Percentiles rank a stretch among this genome's conserved stretches.
phyloP scores from a whole-genome alignment of 2,113 vertebrate genomes.

The Murina feae region DNA sequence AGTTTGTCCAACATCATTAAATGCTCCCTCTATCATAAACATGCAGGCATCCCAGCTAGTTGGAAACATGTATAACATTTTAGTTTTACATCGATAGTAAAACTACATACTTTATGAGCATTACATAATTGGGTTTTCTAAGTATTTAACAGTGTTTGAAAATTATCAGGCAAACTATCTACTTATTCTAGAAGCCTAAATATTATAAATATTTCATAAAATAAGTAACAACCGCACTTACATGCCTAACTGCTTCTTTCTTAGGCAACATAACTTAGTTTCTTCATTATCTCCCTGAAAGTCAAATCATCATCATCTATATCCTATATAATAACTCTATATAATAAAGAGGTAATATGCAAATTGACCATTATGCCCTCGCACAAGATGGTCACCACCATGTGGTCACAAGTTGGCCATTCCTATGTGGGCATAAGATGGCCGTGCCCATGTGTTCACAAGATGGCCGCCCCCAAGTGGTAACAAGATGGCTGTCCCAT shows the following conservation, averaged over 20 bases:
- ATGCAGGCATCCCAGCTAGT: constrained; percentile 73
- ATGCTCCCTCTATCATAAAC: constrained; percentile 76
- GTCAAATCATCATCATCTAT: not conserved
- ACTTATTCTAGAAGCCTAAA: not conserved
- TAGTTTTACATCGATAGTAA: constrained; percentile 76
- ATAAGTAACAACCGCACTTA: not conserved
- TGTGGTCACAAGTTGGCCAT: too few relatives aligned
- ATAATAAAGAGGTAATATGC: too few relatives aligned
- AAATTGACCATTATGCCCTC: too few relatives aligned
- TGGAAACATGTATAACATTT: constrained; percentile 75
- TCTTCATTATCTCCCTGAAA: not conserved
- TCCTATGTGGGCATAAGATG: too few relatives aligned
- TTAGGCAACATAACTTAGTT: not conserved
- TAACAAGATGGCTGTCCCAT: too few relatives aligned
- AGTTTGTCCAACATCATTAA: constrained; percentile 78
- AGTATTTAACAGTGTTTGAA: constrained; percentile 15
- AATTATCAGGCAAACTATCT: not conserved
- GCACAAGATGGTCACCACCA: too few relatives aligned
- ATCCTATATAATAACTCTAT: not conserved
- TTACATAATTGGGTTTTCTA: constrained; percentile 43
- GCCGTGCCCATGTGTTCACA: too few relatives aligned
- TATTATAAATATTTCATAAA: not conserved
- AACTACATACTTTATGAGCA: constrained; percentile 61
- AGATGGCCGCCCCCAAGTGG: too few relatives aligned
- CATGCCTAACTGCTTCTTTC: not conserved